phyloP scores from a whole-genome alignment of 2,797 vertebrate species.

The Kryptopterus vitreolus region DNA sequence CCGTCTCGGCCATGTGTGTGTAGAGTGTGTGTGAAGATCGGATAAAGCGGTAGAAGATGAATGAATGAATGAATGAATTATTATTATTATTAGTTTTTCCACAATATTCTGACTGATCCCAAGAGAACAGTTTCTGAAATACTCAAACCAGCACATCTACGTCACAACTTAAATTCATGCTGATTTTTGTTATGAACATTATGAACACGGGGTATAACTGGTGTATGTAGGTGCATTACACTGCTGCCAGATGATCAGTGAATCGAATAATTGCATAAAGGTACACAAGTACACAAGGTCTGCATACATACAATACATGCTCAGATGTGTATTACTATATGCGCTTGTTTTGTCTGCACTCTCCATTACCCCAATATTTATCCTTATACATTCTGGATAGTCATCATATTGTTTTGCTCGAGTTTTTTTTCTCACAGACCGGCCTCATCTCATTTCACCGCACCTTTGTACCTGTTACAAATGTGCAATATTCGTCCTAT shows the following conservation, averaged over 20 bases:
- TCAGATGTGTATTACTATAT: background rate
- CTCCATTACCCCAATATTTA: background rate
- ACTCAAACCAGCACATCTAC: too few relatives aligned
- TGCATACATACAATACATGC: background rate
- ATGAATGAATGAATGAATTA: too few relatives aligned
- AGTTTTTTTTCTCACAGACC: background rate
- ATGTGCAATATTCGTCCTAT: background rate
- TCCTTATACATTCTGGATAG: background rate
- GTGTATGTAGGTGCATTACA: too few relatives aligned
- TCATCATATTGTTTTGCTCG: too few relatives aligned
- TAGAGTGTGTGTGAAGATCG: too few relatives aligned
- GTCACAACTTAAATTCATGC: too few relatives aligned
- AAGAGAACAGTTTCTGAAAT: too few relatives aligned
- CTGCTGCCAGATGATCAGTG: background rate
- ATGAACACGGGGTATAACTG: too few relatives aligned
- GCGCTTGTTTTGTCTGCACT: background rate
- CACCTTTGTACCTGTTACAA: background rate
- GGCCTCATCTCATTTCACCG: background rate
- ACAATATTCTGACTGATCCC: too few relatives aligned
- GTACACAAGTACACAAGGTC: background rate
- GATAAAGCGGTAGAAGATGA: too few relatives aligned
- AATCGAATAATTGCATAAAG: background rate
- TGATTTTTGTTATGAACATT: background rate
- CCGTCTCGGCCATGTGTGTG: too few relatives aligned
- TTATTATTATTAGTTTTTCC: too few relatives aligned